Base-by-base conservation (phyloP, 1,140 invertebrate species). In the Bursaphelenchus mucronatus region DNA sequence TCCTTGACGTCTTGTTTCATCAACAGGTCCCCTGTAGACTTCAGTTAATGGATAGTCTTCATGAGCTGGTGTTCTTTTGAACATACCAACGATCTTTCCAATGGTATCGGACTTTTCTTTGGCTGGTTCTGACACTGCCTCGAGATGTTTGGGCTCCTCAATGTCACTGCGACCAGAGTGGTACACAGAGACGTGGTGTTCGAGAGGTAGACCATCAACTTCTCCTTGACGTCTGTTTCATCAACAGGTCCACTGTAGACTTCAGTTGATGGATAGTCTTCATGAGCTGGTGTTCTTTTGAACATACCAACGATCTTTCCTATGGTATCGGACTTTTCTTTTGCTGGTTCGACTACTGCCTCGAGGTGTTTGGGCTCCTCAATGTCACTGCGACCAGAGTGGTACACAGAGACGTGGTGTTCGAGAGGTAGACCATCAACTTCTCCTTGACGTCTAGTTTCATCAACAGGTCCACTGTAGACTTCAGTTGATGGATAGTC, bases 1-100 rank as follows among this genome's bases (percentile, higher is more conserved):
- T 17, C 3, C 13, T 11, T 11, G 8, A 4, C 65, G 64, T 11
- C 5, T 7, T 40, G 66, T 69, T 52, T 67, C 66, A 50, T 8
- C 39, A 39, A 69, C 11, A 17, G 51, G 11, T 21, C 66, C 66
- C 2, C 30, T 30, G 30, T 30, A 30, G 30, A 30, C 30, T 5
- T 30, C 30, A 5, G 30, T 30, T 30, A 5, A 3, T 3, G 30
- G 30, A 30, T 30, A 30, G 30, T 30, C 30, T 30, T 30, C 30
- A 5, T 30, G 30, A 30, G 30, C 30, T 30, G 30, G 30, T 30
- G 30, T 30, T 30, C 30, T 30, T 5, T 30, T 30, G 30, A 30
- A 30, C 30, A 30, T 30, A 5, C 30, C 30, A 30, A 30, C 30
- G 30, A 30, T 30, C 5, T 30, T 30, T 30, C 30, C 30, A 30